Evolutionary conservation across 2,888 invertebrate species (phyloP), one percentile per base, ranked within the genome.

Genomic region (Litoditis marina): DNA sequence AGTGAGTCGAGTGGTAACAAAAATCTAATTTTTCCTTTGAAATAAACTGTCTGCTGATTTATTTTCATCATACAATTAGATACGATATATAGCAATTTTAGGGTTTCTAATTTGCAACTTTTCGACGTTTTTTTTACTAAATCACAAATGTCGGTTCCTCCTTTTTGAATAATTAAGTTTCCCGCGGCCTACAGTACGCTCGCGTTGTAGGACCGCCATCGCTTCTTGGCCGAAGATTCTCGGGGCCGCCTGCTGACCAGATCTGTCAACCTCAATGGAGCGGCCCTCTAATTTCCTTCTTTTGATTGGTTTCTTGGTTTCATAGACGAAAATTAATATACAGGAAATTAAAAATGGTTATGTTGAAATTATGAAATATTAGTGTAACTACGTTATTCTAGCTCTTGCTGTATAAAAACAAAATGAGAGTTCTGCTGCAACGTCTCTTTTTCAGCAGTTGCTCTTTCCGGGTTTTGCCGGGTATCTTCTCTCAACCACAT

Each of bases 191-290:
- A 44, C 44, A 19, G 44, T 25, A 25, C 19, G 25, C 44, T 22
- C 25, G 19, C 44, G 44, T 19, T 44, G 44, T 44, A 44, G 44
- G 44, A 44, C 19, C 44, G n/a, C 44, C 44, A 44, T 6, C 44
- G 44, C 19, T 44, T 44, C 19, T 44, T 44, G 44, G 19, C 19
- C 44, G 19, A 44, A 44, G 44, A 25, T 25, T 44, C 44, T 44
- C 25, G 44, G 44, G 44, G 44, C 44, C 44, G 44, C 44, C 44
- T 44, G 44, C 44, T 44, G 44, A 44, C 44, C 44, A 25, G 25
- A 22, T 44, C 44, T 25, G 25, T 44, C 19, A n/a, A n/a, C n/a
- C 19, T 44, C 19, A 44, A 22, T 44, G 19, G 44, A 19, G 19
- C 44, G 19, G 25, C 44, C 44, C 44, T 44, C 44, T 25, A 25